These are phyloP conservation scores for Parus major DNA, from an alignment of 2,113 vertebrate genomes.

Conservation along the genomic window DNA sequence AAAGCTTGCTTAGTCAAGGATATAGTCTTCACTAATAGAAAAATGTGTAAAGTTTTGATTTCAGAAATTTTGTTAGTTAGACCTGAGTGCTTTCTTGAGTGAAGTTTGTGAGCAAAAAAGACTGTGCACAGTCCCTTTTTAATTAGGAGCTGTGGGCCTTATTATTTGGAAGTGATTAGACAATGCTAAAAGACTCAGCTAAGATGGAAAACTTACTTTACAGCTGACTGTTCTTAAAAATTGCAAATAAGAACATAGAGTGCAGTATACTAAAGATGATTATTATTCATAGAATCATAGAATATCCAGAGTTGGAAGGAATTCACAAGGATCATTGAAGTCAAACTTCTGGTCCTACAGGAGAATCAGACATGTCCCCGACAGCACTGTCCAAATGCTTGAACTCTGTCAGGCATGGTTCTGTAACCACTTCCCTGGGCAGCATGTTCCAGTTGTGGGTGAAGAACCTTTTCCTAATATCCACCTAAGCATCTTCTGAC, in stretches of 20 bases:
- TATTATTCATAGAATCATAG: not conserved
- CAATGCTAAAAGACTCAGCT: not conserved
- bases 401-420: not conserved
- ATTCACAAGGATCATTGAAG: not conserved
- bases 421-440: not conserved
- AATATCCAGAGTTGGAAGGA: not conserved
- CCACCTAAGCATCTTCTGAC: not conserved
- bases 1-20: not conserved
- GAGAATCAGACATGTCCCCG: not conserved
- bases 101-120: not conserved
- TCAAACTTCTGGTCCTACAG: not conserved
- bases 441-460: not conserved
- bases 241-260: not conserved
- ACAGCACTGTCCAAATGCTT: not conserved
- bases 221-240: not conserved
- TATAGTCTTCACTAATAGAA: not conserved
- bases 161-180: slow-evolving; percentile 1
- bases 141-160: slow-evolving; percentile 48
- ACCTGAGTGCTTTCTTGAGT: not conserved
- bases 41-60: not conserved
- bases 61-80: not conserved
- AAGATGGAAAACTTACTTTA: not conserved
- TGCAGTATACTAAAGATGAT: not conserved
- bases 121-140: not conserved
- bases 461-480: not conserved